Evolutionary conservation across 2,888 invertebrate species (phyloP).

Genomic region (Cotesia congregata): DNA sequence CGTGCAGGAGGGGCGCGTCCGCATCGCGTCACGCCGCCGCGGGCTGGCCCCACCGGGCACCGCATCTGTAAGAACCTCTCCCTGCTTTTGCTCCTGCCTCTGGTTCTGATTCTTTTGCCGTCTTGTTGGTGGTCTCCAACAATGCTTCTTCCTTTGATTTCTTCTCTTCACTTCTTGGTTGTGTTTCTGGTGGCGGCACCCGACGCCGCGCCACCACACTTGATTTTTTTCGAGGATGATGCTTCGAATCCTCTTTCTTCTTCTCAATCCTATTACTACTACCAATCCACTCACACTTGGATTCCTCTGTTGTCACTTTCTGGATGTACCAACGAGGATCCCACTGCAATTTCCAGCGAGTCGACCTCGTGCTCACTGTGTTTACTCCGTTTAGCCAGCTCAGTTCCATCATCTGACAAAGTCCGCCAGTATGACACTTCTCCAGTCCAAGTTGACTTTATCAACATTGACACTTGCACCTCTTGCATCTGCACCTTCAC

Average conservation of each 20-base stretch:
- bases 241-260: conserved; percentile 33
- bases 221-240: conserved; percentile 45
- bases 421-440: conserved; percentile 26
- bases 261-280: neutral
- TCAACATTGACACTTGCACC: conserved; percentile 29
- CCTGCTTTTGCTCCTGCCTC: conserved; percentile 32
- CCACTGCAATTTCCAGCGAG: conserved; percentile 15
- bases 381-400: conserved; percentile 26
- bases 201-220: conserved; percentile 36
- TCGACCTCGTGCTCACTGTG: conserved; percentile 23
- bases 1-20: conserved; percentile 64
- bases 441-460: conserved; percentile 24
- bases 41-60: conserved; percentile 64
- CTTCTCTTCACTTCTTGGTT: conserved; percentile 43
- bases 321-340: conserved; percentile 24
- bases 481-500: neutral
- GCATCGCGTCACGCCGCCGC: conserved; percentile 70
- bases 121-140: conserved; percentile 16
- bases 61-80: conserved; percentile 66
- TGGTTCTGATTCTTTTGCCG: neutral
- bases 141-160: conserved; percentile 38
- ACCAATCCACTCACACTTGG: conserved; percentile 16
- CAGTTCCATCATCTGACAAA: conserved; percentile 38
- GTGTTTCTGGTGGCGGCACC: conserved; percentile 44
- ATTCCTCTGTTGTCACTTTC: neutral